Base-by-base conservation (phyloP, 2,113 vertebrate genomes). In the Ptilonorhynchus violaceus region DNA sequence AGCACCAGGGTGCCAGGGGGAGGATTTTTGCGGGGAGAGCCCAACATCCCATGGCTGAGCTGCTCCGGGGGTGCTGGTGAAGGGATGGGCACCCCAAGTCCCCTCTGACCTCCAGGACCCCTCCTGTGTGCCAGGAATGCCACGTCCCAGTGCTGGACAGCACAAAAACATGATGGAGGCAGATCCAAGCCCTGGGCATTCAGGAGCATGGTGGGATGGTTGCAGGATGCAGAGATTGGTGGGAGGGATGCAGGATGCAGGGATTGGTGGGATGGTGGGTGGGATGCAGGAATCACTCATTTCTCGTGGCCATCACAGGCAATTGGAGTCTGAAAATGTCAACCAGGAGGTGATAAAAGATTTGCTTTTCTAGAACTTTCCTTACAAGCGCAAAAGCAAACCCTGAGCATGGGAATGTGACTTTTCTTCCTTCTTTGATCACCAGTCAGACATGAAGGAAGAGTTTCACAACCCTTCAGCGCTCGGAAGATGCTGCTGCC, bases 1-100 rank as follows among this genome's bases (percentile, higher is more conserved):
- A 75, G 68, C 50, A 19, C 13, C 20, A 35, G 24, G 17, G 20
- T 12, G 39, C 15, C 47, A 15, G 74, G 21, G n/a, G 15, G 50
- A 46, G 46, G 47, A 75, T 14, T 41, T 80, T 31, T 0, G 0
- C 5, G 39, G 18, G 46, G 44, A 24, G 41, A 35, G 24, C 5
- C 0, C 1, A 10, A 0, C 8, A 22, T 2, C 4, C 1, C 5
- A 1, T 3, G 37, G 72, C 22, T 2, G 22, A 93, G 88, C 73
- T 70, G 69, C 85, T 76, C 44, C 7, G 44, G 63, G 44, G 35
- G 27, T 41, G 35, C 53, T 0, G 2, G 15, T 1, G 49, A 11
- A 63, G 76, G 25, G 11, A 5, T 11, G 53, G 77, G 85, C 44
- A 17, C 49, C 17, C 56, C 3, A 21, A 31, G 37, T 24, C 39